Evolutionary conservation across 1,140 invertebrate genomes (phyloP).

Genomic region (Drosophila bifasciata): DNA sequence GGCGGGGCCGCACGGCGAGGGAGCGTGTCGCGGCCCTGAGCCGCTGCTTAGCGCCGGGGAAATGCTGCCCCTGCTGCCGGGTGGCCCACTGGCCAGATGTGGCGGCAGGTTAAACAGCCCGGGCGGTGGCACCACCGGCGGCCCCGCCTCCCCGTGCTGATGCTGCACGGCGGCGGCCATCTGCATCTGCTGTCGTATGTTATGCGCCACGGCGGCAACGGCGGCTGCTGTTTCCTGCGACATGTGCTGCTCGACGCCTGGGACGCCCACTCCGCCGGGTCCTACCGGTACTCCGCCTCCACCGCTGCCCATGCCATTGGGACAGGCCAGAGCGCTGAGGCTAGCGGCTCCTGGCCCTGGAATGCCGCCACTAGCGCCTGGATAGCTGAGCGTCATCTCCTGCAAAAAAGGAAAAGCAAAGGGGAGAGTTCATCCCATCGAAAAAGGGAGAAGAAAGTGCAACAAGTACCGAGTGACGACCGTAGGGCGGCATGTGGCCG

Average conservation of each 20-base stretch:
- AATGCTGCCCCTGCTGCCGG: slow-evolving; percentile 75
- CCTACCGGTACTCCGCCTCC: slow-evolving; percentile 14
- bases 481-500: slow-evolving; percentile 73
- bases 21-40: slow-evolving; percentile 75
- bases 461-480: slow-evolving; percentile 81
- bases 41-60: slow-evolving; percentile 77
- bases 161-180: slow-evolving; percentile 88
- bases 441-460: neutral
- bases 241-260: slow-evolving; percentile 65
- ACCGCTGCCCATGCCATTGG: slow-evolving; percentile 60
- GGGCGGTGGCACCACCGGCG: slow-evolving; percentile 81
- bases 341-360: slow-evolving; percentile 14
- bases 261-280: slow-evolving; percentile 28
- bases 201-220: slow-evolving; percentile 85
- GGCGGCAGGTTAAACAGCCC: slow-evolving; percentile 81
- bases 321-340: slow-evolving; percentile 60
- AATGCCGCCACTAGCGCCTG: slow-evolving; percentile 62
- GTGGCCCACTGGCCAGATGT: slow-evolving; percentile 59
- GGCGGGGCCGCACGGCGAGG: slow-evolving; percentile 77
- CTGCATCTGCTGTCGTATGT: slow-evolving; percentile 89
- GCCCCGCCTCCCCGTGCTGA: slow-evolving; percentile 85
- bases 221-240: slow-evolving; percentile 82
- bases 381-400: slow-evolving; percentile 76
- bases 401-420: slow-evolving; percentile 70
- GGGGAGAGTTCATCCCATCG: neutral